Base-by-base conservation (phyloP, 2,888 invertebrate genomes). In the Apamea anceps region DNA sequence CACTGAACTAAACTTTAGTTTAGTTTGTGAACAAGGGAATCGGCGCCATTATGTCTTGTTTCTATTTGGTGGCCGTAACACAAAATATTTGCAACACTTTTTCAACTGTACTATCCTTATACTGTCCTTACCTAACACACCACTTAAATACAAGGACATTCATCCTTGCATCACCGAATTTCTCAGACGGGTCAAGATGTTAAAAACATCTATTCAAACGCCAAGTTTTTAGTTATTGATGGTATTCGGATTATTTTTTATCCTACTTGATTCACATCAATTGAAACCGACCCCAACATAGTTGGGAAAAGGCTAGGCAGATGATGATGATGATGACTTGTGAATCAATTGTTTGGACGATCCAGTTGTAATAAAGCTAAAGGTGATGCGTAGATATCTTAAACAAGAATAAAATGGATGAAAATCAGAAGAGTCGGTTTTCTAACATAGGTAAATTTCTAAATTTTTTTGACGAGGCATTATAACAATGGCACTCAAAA, bases 151-250 rank as follows among this genome's bases (percentile, higher is more conserved):
- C 70, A 77, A 85, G 77, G 72, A 25, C 72, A 28, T 70, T 21
- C 48, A 42, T 81, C n/a, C 25, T 85, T 83, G 67, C 85, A 60
- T 85, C 85, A 85, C 75, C 62, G 18, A 85, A 77, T 77, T 75
- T 75, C 66, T 80, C 80, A 77, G 48, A 72, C 67, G 48, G 13
- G 42, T 63, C 45, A 71, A 62, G 37, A 62, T 68, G 21, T 21
- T 65, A 28, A 25, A 68, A 12, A 63, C 72, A 68, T 75, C 74
- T 71, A 81, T 80, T 65, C 51, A 25, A 60, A 60, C 60, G 21
- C 72, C 54, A 74, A 51, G 62, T 51, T 74, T 82, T 83, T 68
- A 45, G 63, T 48, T n/a, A n/a, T 21, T 57, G 0, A 4, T 42
- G 6, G 3, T 15, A 48, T 45, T 68, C 12, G 73, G 15, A 5